Base-by-base conservation (phyloP, 2,113 vertebrate genomes). In the Tricholaema leucomelas region DNA sequence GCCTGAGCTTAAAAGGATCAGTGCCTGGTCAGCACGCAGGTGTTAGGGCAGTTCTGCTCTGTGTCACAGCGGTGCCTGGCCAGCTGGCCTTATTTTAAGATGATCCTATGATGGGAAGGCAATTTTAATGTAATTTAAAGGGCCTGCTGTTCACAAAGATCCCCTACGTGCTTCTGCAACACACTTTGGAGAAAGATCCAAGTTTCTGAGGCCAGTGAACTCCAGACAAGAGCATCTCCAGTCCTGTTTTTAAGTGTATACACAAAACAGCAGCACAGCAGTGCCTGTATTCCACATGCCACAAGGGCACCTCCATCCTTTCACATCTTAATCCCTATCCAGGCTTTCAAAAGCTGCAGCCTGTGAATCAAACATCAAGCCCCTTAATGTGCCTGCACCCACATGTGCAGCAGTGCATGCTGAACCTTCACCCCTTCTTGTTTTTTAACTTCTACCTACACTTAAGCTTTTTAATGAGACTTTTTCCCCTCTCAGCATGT, bases 351-450 rank as follows among this genome's bases (percentile, higher is more conserved):
- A 63, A 46, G 10, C 28, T 63, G 31, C 36, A 50, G 65, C 33
- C 31, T 18, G 1, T 0, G 2, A 25, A 50, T 2, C 4, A 3
- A 56, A 4, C 6, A 1, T 28, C 63, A 7, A 5, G 48, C 21
- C 46, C n/a, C 71, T 56, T 16, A 9, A 31, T 0, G 9, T 35
- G 44, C 20, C 42, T 17, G 11, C 20, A 44, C 6, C 19, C 44
- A 11, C 36, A 12, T 0, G 0, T 1, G 1, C 36, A n/a, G 72
- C 63, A 70, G n/a, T 10, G 2, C 21, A 3, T 0, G 14, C 25
- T 9, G 4, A 21, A 27, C 9, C 59, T 28, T 56, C 21, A 2
- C 27, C 6, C 15, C 19, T 14, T 23, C 19, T 1, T 5, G 38
- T 24, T 8, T 19, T 8, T 16, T 50, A 48, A 61, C 19, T 50